A percentile compares a stretch with the other conserved stretches of the same genome.
Evolutionary conservation across 1,140 invertebrate genomes (phyloP).

Genomic region (Drosophila punjabiensis): DNA sequence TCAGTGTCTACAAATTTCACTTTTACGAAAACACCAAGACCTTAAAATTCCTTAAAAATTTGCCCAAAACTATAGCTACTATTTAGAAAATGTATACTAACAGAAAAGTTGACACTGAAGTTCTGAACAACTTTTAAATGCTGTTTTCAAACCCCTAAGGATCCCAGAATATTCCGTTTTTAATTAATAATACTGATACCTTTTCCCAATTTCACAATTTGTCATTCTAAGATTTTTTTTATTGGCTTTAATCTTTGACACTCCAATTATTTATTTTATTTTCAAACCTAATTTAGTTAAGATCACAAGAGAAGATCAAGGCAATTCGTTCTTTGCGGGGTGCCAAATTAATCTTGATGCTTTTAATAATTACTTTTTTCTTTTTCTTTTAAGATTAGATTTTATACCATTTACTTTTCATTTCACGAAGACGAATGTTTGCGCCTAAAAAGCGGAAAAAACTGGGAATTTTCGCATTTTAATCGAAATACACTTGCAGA

Average conservation of each 20-base stretch:
- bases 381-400: conserved; percentile 4
- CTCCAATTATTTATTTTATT: background rate
- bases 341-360: background rate
- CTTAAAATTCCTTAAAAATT: no score
- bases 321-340: background rate
- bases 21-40: no score
- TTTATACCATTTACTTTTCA: background rate
- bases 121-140: no score
- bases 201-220: background rate
- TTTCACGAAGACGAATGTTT: background rate
- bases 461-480: background rate
- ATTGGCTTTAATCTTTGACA: background rate
- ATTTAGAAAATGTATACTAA: no score
- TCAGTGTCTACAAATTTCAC: no score
- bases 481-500: background rate
- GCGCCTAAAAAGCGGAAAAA: conserved; percentile 4
- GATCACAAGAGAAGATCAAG: background rate
- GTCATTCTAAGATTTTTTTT: background rate
- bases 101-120: no score
- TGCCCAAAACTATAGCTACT: no score
- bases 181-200: background rate
- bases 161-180: background rate
- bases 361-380: background rate
- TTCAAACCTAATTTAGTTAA: background rate
- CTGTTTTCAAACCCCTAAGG: background rate